Conservation (phyloP, 2,797 vertebrate genomes). For the Fringilla coelebs region DNA sequence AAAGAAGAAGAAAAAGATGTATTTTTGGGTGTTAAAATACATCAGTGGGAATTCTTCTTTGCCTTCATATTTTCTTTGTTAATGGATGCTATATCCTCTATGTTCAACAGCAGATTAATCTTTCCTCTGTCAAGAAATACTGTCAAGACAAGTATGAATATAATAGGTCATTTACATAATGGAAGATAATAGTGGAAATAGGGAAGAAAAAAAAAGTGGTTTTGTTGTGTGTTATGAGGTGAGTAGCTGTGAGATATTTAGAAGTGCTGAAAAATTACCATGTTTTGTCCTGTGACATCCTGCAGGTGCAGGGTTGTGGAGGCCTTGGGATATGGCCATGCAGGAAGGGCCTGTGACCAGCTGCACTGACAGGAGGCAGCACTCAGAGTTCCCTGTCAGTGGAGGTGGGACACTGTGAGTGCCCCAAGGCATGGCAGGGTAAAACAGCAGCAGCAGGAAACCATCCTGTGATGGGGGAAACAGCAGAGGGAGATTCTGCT, state of each 20-base stretch:
- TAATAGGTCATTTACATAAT: conserved; percentile 6
- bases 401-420: fast-evolving
- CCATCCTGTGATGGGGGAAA: fast-evolving
- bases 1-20: not conserved
- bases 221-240: not conserved
- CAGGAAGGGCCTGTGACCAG: not conserved
- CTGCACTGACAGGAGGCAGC: not conserved
- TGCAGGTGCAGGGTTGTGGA: not conserved
- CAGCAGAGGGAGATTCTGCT: not conserved
- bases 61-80: not conserved
- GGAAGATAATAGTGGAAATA: not conserved
- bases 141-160: not conserved
- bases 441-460: not conserved
- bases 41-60: not conserved
- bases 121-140: not conserved
- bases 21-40: not conserved
- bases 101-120: conserved; percentile 3
- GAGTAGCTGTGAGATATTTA: not conserved
- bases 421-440: not conserved
- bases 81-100: not conserved
- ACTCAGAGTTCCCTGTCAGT: not conserved
- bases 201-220: not conserved
- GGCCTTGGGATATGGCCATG: fast-evolving
- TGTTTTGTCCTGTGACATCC: not conserved
- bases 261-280: not conserved